phyloP scores from a whole-genome alignment of 2,797 vertebrate species.

The Gastrophryne carolinensis region DNA sequence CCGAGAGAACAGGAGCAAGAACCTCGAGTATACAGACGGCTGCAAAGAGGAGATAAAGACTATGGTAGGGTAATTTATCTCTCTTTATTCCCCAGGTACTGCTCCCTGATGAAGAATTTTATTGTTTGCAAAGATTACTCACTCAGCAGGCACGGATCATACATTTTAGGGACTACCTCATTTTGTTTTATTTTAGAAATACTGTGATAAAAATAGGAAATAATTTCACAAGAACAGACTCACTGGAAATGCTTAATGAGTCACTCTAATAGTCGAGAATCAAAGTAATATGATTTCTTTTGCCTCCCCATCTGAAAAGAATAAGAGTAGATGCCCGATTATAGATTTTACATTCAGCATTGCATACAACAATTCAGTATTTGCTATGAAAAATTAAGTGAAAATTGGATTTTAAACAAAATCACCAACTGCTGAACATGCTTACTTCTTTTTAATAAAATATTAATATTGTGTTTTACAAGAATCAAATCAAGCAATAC shows the following conservation, averaged over 20 bases:
- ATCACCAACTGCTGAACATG: conserved; percentile 11
- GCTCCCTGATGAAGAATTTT: conserved; percentile 42
- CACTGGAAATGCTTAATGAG: conserved; percentile 21
- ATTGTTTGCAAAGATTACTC: conserved; percentile 47
- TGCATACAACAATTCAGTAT: background rate
- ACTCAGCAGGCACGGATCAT: conserved; percentile 28
- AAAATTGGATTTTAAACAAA: conserved; percentile 23
- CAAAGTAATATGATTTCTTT: conserved; percentile 6
- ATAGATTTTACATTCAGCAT: conserved; percentile 26
- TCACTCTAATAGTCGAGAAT: conserved; percentile 28
- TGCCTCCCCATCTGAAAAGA: background rate
- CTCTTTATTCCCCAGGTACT: conserved; percentile 41
- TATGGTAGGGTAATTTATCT: conserved; percentile 49
- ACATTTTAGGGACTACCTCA: conserved; percentile 32
- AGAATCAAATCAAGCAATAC: background rate
- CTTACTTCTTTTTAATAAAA: conserved; percentile 20
- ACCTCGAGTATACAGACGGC: conserved; percentile 40
- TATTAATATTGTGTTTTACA: conserved; percentile 14
- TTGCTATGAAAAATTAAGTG: conserved; percentile 9
- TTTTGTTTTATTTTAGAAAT: conserved; percentile 29
- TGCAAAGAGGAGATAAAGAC: conserved; percentile 51
- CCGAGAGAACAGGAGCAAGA: conserved; percentile 30
- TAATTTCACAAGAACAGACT: conserved; percentile 7
- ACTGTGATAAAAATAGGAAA: conserved; percentile 34
- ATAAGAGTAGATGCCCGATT: conserved; percentile 3